phyloP scores from a whole-genome alignment of 30 jellyfish, hydroid and myxozoan genomes.

The Morbakka virulenta region DNA sequence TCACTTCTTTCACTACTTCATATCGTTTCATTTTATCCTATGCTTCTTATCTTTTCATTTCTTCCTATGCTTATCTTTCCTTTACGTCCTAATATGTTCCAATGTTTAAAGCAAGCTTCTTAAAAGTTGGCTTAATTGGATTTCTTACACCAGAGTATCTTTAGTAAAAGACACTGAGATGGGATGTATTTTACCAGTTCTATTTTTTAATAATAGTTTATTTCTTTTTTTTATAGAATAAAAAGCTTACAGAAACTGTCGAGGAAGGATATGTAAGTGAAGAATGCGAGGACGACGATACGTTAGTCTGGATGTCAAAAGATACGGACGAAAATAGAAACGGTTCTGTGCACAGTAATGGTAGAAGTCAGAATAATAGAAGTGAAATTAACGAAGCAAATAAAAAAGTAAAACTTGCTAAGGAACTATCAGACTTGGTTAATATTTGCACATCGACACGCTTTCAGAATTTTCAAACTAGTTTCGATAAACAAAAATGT shows the following conservation, averaged over 20 bases:
- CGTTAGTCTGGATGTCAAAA: slow-evolving; percentile 2
- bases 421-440: slow-evolving; percentile 89
- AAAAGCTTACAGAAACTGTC: slow-evolving; percentile 71
- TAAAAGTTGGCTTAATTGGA: too few relatives aligned
- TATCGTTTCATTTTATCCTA: too few relatives aligned
- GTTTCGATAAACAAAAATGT: slow-evolving; percentile 77
- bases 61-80: too few relatives aligned
- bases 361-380: background rate
- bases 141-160: too few relatives aligned
- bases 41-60: too few relatives aligned
- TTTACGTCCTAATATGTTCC: too few relatives aligned
- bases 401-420: slow-evolving; percentile 63
- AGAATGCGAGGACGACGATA: slow-evolving; percentile 88
- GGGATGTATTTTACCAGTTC: too few relatives aligned
- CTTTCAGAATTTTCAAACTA: slow-evolving; percentile 65
- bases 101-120: too few relatives aligned
- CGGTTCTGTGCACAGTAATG: background rate
- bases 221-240: slow-evolving; percentile 33
- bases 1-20: too few relatives aligned
- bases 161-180: too few relatives aligned
- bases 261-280: slow-evolving; percentile 94
- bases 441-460: slow-evolving; percentile 78
- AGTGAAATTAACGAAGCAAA: slow-evolving; percentile 12
- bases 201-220: too few relatives aligned
- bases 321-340: background rate